These are phyloP conservation scores for Sphaeramia orbicularis DNA, from an alignment of 2,797 vertebrate genomes.

Conservation along the genomic window DNA sequence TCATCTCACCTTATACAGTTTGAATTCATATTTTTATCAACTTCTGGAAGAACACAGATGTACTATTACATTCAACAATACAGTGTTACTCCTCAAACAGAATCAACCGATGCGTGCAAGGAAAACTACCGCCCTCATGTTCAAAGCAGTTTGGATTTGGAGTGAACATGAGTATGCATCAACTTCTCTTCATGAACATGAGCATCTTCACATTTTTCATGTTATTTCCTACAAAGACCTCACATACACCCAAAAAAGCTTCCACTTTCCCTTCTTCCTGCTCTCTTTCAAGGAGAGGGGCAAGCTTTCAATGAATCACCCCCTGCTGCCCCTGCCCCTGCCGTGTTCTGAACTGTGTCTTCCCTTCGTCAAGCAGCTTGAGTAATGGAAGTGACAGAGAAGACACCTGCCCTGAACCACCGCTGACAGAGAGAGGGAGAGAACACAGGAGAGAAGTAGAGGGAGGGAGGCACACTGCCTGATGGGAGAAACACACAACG, in stretches of 20 bases:
- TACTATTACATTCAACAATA: constrained; percentile 15
- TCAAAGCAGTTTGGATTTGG: constrained; percentile 34
- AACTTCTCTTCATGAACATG: too few relatives aligned
- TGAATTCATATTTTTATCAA: not conserved
- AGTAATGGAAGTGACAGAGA: constrained; percentile 76
- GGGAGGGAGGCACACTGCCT: constrained; percentile 57
- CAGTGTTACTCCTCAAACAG: constrained; percentile 25
- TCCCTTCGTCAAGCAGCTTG: constrained; percentile 74
- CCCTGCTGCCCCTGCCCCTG: constrained; percentile 50
- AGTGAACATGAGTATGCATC: constrained; percentile 42
- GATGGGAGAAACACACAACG: constrained; percentile 74
- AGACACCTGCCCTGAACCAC: constrained; percentile 80
- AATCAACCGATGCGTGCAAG: constrained; percentile 33
- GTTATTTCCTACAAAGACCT: constrained; percentile 47
- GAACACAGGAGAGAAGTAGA: constrained; percentile 34
- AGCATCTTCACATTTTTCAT: constrained; percentile 18
- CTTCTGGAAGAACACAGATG: not conserved
- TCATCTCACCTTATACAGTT: not conserved
- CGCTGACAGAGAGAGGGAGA: constrained; percentile 60
- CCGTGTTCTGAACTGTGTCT: constrained; percentile 65
- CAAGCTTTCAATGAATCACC: constrained; percentile 71
- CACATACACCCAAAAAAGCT: constrained; percentile 44
- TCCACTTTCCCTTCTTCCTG: constrained; percentile 18
- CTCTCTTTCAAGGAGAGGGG: constrained; percentile 56
- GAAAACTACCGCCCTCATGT: constrained; percentile 26